Evolutionary conservation across 2,113 vertebrate species (phyloP), one percentile per base, ranked within the genome.

Genomic region (Lycocorax pyrrhopterus): DNA sequence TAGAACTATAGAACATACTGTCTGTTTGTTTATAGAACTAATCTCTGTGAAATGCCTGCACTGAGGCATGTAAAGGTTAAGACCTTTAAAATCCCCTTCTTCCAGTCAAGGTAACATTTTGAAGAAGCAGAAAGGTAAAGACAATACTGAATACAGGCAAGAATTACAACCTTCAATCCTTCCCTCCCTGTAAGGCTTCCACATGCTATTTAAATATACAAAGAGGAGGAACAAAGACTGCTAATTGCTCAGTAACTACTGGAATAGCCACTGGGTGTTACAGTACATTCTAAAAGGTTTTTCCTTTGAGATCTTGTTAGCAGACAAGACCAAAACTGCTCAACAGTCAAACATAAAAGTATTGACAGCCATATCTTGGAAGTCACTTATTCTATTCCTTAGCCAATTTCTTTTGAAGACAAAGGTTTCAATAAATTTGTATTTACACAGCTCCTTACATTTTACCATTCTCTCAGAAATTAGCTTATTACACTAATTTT

Each of bases 11-110:
- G 64, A 63, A 81, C 19, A 71, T 13, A 17, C 37, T 44, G 41
- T 56, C 55, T 78, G 64, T 46, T 76, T 85, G 51, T 71, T 85
- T 85, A 82, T 4, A 79, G 74, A 84, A 67, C 73, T 87, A 47
- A 89, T 83, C 74, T 64, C 67, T 43, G 41, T 15, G 58, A 96
- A 87, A 86, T 62, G 67, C 53, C 55, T 66, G n/a, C 55, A 77
- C 49, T 43, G 46, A 83, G 26, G 46, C 79, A 88, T 16, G 29
- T 35, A 90, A 95, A 96, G 90, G 90, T 90, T 92, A 83, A 69
- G 78, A 69, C 35, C 67, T 88, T 92, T 77, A 85, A 77, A 86
- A 85, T 60, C 14, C 32, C 16, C 60, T 82, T 60, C 63, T 83
- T 25, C 26, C 3, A 6, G 55, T 49, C 83, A 73, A 76, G 37